phyloP scores from a whole-genome alignment of 23 tunicate species.

The Trididemnum miniatum region DNA sequence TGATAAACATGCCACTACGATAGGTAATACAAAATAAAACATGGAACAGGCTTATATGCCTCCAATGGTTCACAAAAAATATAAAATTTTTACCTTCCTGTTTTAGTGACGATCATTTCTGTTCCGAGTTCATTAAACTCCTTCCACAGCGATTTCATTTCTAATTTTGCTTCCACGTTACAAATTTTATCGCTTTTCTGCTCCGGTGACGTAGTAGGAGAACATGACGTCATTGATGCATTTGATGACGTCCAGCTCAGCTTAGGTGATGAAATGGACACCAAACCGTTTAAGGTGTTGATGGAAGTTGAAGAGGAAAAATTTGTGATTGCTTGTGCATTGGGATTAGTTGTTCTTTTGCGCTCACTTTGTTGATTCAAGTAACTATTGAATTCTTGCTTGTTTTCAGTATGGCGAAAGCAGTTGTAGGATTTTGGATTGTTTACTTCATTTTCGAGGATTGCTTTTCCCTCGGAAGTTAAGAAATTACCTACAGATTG shows the following conservation, averaged over 20 bases:
- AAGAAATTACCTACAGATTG: not conserved
- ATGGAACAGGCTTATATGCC: no score
- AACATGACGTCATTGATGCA: not conserved
- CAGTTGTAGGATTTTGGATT: conserved; percentile 32
- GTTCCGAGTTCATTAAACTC: conserved; percentile 97
- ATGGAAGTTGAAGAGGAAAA: no score
- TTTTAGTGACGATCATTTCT: conserved; percentile 96
- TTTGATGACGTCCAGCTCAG: not conserved
- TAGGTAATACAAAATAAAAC: no score
- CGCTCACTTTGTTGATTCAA: no score
- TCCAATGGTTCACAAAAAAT: no score
- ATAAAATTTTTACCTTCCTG: no score
- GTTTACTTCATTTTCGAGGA: conserved; percentile 36
- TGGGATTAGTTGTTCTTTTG: no score
- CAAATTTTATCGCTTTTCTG: conserved; percentile 63
- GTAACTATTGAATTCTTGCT: no score
- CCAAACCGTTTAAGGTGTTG: no score
- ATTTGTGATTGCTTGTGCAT: no score
- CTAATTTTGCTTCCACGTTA: conserved; percentile 77
- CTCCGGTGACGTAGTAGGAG: conserved; percentile 38
- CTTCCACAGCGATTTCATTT: conserved; percentile 88
- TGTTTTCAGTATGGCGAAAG: no score
- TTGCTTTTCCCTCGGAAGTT: not conserved
- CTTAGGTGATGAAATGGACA: conserved; percentile 19
- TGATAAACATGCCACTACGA: no score